Base-by-base conservation (phyloP, 2,113 vertebrate species). In the Thryonomys swinderianus region DNA sequence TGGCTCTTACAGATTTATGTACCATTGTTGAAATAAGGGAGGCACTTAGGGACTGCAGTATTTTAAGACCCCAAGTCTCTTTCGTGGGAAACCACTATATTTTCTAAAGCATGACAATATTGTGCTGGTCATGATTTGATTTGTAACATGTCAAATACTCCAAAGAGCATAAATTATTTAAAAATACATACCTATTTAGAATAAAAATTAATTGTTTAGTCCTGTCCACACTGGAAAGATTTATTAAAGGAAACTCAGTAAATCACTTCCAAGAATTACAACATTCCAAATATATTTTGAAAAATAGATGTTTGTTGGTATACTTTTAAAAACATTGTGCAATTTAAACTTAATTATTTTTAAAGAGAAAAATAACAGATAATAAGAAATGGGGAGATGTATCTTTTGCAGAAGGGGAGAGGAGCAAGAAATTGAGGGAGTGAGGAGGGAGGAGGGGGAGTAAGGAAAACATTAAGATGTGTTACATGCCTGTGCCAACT, bases 51-150 rank as follows among this genome's bases (percentile, higher is more conserved):
- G 23, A 42, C 40, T 71, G 20, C 32, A 37, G 51, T 69, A 25
- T 88, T 73, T 91, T 59, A 64, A 84, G 76, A 78, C 18, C 5
- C 85, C 61, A 79, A 71, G 64, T 88, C 18, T 73, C 4, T 80
- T 93, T 96, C 59, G 42, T 16, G 25, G n/a, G 64, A 93, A 89
- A 86, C 85, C 13, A 20, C 21, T 83, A 11, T 66, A 92, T 82
- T 95, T 94, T 95, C 79, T 95, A 45, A 86, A 93, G 48, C 37
- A 84, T 40, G 90, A 89, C 30, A 62, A 13, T 95, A 9, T 91
- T 45, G 9, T 85, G 10, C 57, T 81, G 32, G 51, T 62, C 78
- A 67, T 53, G 53, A 32, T 94, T 96, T 78, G 69, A 91, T 82
- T 93, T 95, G 78, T 85, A 84, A 86, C 30, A 40, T 82, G 64